Evolutionary conservation across 2,797 vertebrate genomes (phyloP).

Genomic region (Silurus aristotelis): DNA sequence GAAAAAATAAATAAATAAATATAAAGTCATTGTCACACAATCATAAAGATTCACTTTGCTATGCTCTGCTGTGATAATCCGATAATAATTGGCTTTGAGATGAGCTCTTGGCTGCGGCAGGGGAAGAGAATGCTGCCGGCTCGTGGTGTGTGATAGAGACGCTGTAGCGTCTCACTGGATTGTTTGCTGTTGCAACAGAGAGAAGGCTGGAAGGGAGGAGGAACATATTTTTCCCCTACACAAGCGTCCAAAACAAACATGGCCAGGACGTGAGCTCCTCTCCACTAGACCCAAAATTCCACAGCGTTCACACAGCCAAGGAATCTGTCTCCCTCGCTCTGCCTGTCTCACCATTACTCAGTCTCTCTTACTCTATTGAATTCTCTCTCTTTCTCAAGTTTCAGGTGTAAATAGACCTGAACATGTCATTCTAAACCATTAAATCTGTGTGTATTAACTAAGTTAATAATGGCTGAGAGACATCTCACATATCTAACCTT

Average conservation of each 20-base stretch:
- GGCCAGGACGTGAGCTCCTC: conserved; percentile 49
- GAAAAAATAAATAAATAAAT: conserved; percentile 2
- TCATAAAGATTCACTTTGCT: conserved; percentile 7
- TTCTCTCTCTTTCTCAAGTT: not conserved
- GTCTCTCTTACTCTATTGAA: not conserved
- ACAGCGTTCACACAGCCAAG: conserved; percentile 51
- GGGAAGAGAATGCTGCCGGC: conserved; percentile 12
- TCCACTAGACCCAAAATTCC: conserved; percentile 57
- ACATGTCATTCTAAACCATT: not conserved
- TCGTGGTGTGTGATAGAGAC: conserved; percentile 25
- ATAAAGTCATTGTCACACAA: conserved; percentile 10
- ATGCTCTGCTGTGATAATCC: conserved; percentile 33
- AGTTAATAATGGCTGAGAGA: not conserved
- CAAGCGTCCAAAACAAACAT: conserved; percentile 60
- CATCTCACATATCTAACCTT: not conserved
- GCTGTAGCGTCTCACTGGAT: conserved; percentile 36
- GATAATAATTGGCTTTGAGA: conserved; percentile 45
- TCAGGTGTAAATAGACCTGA: not conserved
- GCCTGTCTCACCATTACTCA: conserved; percentile 6
- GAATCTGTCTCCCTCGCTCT: conserved; percentile 45
- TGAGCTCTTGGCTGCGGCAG: conserved; percentile 19
- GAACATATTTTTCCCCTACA: conserved; percentile 56
- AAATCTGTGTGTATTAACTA: not conserved
- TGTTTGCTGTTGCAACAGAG: conserved; percentile 61
- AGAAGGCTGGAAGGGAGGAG: conserved; percentile 56